Base-by-base conservation (phyloP, 1,140 invertebrate genomes). In the Pseudachorutes palmiensis region DNA sequence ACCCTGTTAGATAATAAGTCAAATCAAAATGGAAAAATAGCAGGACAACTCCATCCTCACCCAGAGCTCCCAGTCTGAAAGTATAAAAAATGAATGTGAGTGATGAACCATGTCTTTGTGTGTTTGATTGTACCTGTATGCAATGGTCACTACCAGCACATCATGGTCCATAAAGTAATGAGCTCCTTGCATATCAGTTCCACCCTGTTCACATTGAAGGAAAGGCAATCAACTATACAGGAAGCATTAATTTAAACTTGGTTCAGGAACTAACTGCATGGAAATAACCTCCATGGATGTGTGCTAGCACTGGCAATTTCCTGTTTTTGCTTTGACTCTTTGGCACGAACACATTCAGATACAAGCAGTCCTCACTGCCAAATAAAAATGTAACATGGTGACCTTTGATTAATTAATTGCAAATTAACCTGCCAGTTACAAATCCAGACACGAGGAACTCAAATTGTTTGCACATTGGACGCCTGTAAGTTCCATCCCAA, bases 321-420 rank as follows among this genome's bases (percentile, higher is more conserved):
- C 30, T 61, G 9, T 22, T 22, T 19, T 9, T 9, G 3, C 24
- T 24, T 3, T 32, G 5, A 9, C 19, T 24, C 19, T 61, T 24
- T 16, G 59, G 59, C 3, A 61, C 59, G 30, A 28, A 61, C 5
- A 61, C 59, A 26, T 61, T 61, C 9, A 61, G 59, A 29, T 32
- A 61, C 9, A 61, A 29, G 59, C 59, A 61, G 59, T 61, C 59
- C 26, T 61, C 59, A 36, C 59, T 61, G 19, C 14, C 9, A 55
- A 26, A 41, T 41, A 5, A 5, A 41, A 41, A 41, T 41, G 5
- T n/a, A n/a, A n/a, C n/a, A n/a, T n/a, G n/a, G n/a, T n/a, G n/a
- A n/a, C n/a, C n/a, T n/a, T n/a, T n/a, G n/a, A n/a, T 45, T 45
- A 12, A 19, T 45, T 19, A 45, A 45, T 45, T 45, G 19, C 36